Percentiles rank a stretch among this genome's conserved stretches.
phyloP scores from a whole-genome alignment of 2,888 invertebrate species.

The Papilio protenor region DNA sequence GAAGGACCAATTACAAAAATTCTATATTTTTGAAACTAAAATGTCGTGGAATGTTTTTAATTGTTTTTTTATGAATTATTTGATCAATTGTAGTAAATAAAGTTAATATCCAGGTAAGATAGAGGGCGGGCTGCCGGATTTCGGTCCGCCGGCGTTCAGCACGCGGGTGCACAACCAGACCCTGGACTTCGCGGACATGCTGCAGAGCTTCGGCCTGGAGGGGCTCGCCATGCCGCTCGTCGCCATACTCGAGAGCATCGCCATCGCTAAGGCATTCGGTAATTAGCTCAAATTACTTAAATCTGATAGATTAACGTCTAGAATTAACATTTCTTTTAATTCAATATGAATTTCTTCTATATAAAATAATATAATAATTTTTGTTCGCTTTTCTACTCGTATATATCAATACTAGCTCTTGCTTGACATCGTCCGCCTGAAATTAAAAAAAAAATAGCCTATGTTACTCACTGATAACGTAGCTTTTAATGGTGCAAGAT shows the following conservation, averaged over 20 bases:
- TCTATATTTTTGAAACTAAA: not conserved
- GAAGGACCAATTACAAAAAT: not conserved
- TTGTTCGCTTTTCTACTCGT: no score
- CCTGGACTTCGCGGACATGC: conserved; percentile 85
- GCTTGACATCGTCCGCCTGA: no score
- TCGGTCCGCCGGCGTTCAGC: conserved; percentile 88
- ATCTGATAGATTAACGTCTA: no score
- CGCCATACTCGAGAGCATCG: conserved; percentile 89
- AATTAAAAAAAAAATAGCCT: no score
- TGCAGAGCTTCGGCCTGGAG: conserved; percentile 85
- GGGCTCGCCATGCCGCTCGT: conserved; percentile 89
- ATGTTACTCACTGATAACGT: no score
- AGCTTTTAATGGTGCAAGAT: no score
- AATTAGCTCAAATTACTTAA: conserved; percentile 50
- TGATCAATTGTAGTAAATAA: not conserved
- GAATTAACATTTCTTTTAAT: no score
- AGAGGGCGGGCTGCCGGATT: conserved; percentile 88
- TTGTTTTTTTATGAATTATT: not conserved
- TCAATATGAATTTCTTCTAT: no score
- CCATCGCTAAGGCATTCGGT: conserved; percentile 92
- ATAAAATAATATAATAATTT: no score
- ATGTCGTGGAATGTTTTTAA: not conserved
- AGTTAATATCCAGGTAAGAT: conserved; percentile 79
- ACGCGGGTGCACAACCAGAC: conserved; percentile 84
- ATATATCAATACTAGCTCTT: no score